Evolutionary conservation across 2,797 vertebrate genomes (phyloP).

Genomic region (Premnoplex brunnescens): DNA sequence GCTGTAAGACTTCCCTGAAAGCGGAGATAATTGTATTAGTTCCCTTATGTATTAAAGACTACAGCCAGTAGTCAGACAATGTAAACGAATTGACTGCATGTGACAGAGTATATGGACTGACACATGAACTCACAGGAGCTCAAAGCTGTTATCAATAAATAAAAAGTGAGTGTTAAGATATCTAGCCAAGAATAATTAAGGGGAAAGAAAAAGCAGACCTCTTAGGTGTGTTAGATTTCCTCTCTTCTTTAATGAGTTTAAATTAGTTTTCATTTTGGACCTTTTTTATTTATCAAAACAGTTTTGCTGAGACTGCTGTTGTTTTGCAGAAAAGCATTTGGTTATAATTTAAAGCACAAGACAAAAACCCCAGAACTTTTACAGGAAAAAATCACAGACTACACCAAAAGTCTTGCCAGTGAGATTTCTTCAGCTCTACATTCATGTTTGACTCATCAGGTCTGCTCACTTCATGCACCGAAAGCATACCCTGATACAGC

Average conservation of each 20-base stretch:
- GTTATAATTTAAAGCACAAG: conserved; percentile 47
- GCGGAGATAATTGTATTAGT: neutral
- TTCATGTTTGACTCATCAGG: neutral
- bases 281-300: conserved; percentile 30
- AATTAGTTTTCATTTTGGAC: neutral
- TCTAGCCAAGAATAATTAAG: conserved; percentile 42
- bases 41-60: neutral
- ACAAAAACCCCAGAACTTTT: neutral
- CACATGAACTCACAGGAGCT: neutral
- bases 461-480: neutral
- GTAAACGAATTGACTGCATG: neutral
- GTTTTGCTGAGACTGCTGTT: conserved; percentile 37
- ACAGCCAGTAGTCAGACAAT: neutral
- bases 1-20: neutral
- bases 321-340: conserved; percentile 48
- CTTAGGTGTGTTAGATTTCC: conserved; percentile 34
- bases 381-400: conserved; percentile 53
- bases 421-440: neutral
- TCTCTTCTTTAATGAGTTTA: conserved; percentile 37
- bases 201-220: neutral
- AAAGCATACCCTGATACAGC: neutral
- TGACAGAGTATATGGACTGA: neutral
- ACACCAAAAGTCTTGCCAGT: neutral
- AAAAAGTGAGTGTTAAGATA: neutral
- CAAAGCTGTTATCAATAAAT: conserved; percentile 18